Evolutionary conservation across 2,888 invertebrate genomes (phyloP).

Genomic region (Synanthedon vespiformis): DNA sequence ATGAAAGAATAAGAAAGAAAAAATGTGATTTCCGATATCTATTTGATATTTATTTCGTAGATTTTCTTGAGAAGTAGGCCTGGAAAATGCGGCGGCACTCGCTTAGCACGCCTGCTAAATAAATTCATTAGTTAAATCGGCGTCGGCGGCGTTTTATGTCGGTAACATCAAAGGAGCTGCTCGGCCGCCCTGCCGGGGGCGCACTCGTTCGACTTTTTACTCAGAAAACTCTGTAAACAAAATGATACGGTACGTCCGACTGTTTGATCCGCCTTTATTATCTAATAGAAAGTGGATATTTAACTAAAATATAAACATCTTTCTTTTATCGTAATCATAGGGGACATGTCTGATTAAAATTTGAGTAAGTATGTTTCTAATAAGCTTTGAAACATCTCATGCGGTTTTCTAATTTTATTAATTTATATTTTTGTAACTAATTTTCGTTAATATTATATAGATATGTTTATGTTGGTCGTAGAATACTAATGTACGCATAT

Average conservation of each 20-base stretch:
- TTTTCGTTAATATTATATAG: too few species aligned
- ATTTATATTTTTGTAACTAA: too few species aligned
- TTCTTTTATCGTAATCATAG: constrained; percentile 46
- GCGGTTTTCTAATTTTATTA: too few species aligned
- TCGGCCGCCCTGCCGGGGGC: constrained; percentile 52
- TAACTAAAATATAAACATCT: constrained; percentile 50
- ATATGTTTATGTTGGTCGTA: too few species aligned
- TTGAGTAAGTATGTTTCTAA: constrained; percentile 11
- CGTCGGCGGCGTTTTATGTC: constrained; percentile 70
- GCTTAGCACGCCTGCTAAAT: constrained; percentile 64
- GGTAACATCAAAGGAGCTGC: constrained; percentile 63
- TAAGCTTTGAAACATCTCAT: too few species aligned
- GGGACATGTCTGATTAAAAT: constrained; percentile 31
- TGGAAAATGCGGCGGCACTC: constrained; percentile 6
- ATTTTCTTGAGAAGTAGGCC: background rate
- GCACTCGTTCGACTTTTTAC: constrained; percentile 63
- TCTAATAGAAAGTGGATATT: constrained; percentile 58
- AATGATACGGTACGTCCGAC: constrained; percentile 66
- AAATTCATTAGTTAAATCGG: constrained; percentile 73
- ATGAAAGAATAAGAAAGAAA: too few species aligned
- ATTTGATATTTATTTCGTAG: background rate
- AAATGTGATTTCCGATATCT: background rate
- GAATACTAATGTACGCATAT: too few species aligned
- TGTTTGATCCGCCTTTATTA: constrained; percentile 69
- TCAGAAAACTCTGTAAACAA: constrained; percentile 69